Evolutionary conservation across 1,140 invertebrate species (phyloP).

Genomic region (Apis dorsata): DNA sequence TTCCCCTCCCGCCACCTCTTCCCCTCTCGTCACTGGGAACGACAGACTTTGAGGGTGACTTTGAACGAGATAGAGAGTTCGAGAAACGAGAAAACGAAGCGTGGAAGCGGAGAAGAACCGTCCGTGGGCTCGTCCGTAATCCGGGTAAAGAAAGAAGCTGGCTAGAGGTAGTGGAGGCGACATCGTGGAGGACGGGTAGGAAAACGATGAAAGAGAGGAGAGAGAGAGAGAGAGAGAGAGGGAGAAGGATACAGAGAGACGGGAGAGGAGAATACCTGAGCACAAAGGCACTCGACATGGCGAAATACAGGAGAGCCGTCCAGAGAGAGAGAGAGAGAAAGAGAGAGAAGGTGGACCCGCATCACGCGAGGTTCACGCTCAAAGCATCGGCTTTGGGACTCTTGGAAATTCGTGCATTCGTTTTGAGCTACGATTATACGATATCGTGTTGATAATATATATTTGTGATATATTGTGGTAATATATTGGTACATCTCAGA

Average conservation of each 20-base stretch:
- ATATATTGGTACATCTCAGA: no score
- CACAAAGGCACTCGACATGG: slow-evolving; percentile 55
- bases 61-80: slow-evolving; percentile 11
- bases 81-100: neutral
- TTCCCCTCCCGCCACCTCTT: neutral
- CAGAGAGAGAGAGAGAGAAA: neutral
- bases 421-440: slow-evolving; percentile 29
- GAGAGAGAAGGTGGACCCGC: neutral
- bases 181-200: neutral
- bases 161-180: neutral
- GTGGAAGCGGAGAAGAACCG: neutral
- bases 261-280: slow-evolving; percentile 19
- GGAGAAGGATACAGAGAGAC: no score
- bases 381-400: neutral
- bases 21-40: slow-evolving; percentile 27
- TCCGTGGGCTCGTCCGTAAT: slow-evolving; percentile 13
- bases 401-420: slow-evolving; percentile 24
- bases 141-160: slow-evolving; percentile 35
- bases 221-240: no score
- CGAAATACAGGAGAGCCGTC: slow-evolving; percentile 2
- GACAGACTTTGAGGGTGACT: slow-evolving; percentile 58
- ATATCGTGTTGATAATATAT: no score
- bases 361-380: slow-evolving; percentile 3
- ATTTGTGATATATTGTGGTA: no score
- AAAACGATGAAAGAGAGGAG: neutral